A percentile compares a stretch with the other conserved stretches of the same genome.
phyloP scores from a whole-genome alignment of 2,113 vertebrate genomes.

The human region GRCh38 chr9:94722001-94722500 shows the following conservation, averaged over 20 bases:
- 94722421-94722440: not conserved
- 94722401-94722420: not conserved
- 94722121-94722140: not conserved
- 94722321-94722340: not conserved
- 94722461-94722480: not conserved
- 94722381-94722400: not conserved
- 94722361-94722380: not conserved
- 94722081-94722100: not conserved
- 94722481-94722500: constrained; percentile 1
- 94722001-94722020: not conserved
- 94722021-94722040: not conserved
- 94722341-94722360: not conserved
- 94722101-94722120: not conserved
- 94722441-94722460: not conserved
- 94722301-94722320: not conserved
- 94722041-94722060: not conserved
- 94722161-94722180: not conserved
- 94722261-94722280: not conserved
- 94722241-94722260: not conserved
- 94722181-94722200: not conserved
- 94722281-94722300: not conserved
- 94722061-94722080: not conserved
- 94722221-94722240: not conserved
- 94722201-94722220: not conserved
- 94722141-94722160: not conserved